A percentile compares a stretch with the other conserved stretches of the same genome.
phyloP scores from a whole-genome alignment of 2,113 vertebrate genomes.

The Riparia riparia region DNA sequence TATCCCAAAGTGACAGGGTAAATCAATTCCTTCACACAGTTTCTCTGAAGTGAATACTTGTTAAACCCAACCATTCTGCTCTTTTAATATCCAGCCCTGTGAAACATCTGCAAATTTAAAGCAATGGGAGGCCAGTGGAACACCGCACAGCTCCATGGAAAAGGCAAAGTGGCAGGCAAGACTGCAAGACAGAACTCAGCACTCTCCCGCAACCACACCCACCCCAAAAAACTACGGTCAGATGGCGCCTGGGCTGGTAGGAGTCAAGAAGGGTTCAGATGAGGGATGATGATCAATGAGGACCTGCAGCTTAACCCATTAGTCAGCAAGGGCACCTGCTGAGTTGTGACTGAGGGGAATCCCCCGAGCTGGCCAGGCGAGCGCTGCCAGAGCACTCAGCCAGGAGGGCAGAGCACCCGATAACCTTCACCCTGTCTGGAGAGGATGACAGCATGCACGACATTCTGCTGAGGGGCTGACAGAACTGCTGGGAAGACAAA shows the following conservation, averaged over 20 bases:
- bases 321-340: not conserved
- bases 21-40: not conserved
- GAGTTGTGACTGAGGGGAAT: not conserved
- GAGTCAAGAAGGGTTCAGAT: not conserved
- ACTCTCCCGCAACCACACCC: rapidly evolving
- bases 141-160: not conserved
- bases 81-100: not conserved
- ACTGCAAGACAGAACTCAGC: not conserved
- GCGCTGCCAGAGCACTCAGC: not conserved
- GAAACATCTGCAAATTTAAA: not conserved
- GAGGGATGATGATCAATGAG: not conserved
- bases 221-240: not conserved
- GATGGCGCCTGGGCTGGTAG: not conserved
- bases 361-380: not conserved
- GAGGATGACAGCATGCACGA: not conserved
- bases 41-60: not conserved
- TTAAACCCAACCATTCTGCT: not conserved
- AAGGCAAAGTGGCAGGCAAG: not conserved
- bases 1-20: not conserved
- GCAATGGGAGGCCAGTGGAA: not conserved
- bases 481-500: not conserved
- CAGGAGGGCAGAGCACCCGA: not conserved
- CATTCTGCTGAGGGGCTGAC: not conserved
- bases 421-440: not conserved
- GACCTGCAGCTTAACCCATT: not conserved